Evolutionary conservation across 2,888 invertebrate genomes (phyloP), one percentile per base, ranked within the genome.

Genomic region (Eretmocerus hayati): DNA sequence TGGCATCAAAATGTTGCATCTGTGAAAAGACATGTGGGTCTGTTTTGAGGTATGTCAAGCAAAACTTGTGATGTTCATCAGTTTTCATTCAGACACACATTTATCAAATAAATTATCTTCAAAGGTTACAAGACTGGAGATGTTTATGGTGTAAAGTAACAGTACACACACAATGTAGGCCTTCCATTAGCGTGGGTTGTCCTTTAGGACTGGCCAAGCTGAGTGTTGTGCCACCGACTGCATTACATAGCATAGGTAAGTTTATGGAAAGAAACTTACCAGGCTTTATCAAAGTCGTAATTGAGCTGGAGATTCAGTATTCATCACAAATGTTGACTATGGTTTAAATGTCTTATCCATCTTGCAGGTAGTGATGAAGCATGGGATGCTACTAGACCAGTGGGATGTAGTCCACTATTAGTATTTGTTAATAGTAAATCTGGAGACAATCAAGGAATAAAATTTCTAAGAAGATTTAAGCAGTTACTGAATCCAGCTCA

Each of bases 371-470:
- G 87, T 46, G 93, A 93, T 65, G 93, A 92, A 65, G 88, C 90
- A 44, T 94, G 93, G 92, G 87, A 89, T 71, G 89, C 88, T 21
- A 85, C 85, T 0, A 67, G 77, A 54, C 77, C 78, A 13, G 72
- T 68, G 42, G 78, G 80, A 15, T 80, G 80, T 61, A 81, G 81
- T 56, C 96, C 96, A 13, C 81, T 96, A 48, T 81, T 96, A 56
- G 96, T 96, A 54, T 95, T 96, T 72, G 95, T 96, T 65, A 97
- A 97, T 76, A 94, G 94, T 55, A 91, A 95, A 77, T 94, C 94
- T 60, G 84, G 96, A 61, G 96, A 96, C 78, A 95, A 94, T 77
- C 96, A 96, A 73, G 96, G 96, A 55, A 85, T 95, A 26, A 92
- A 94, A 74, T 95, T 96, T 77, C 80, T 96, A 57, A 80, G 94